phyloP scores from a whole-genome alignment of 1,140 invertebrate genomes.

The Drosophila dunni region DNA sequence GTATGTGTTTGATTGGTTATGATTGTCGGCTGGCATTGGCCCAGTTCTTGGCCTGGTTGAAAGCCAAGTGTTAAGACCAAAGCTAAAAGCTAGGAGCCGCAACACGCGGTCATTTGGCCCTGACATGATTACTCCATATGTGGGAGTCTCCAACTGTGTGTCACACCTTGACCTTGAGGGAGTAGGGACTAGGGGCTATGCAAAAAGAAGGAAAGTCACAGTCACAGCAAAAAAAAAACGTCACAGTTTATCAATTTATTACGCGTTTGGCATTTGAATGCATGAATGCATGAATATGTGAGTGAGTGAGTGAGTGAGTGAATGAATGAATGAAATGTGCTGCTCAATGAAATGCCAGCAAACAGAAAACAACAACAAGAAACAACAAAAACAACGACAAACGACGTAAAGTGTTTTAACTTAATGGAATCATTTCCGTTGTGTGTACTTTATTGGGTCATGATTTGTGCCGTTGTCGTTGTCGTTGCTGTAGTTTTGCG shows the following conservation, averaged over 20 bases:
- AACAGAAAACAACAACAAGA: not conserved
- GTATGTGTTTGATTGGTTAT: slow-evolving; percentile 26
- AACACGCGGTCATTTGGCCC: slow-evolving; percentile 48
- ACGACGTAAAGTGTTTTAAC: slow-evolving; percentile 43
- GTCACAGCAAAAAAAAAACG: slow-evolving; percentile 21
- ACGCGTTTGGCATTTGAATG: slow-evolving; percentile 52
- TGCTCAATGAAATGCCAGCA: slow-evolving; percentile 10
- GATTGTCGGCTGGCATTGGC: slow-evolving; percentile 67
- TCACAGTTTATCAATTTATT: slow-evolving; percentile 61
- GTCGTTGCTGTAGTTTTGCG: slow-evolving; percentile 5
- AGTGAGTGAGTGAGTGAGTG: slow-evolving; percentile 36
- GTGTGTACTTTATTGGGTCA: slow-evolving; percentile 50
- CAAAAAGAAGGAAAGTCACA: slow-evolving; percentile 9
- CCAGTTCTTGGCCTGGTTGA: slow-evolving; percentile 53
- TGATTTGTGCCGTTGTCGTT: slow-evolving; percentile 33
- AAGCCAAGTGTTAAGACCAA: slow-evolving; percentile 13
- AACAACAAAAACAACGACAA: slow-evolving; percentile 18
- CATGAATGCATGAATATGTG: slow-evolving; percentile 52
- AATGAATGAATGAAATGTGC: slow-evolving; percentile 30
- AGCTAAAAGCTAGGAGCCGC: slow-evolving; percentile 25
- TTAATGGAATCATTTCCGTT: slow-evolving; percentile 67
- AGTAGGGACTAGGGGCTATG: slow-evolving; percentile 4
- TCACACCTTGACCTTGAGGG: slow-evolving; percentile 54
- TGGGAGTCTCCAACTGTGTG: not conserved
- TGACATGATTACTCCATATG: slow-evolving; percentile 62